Conservation (phyloP, 2,888 invertebrate species). For the Microplitis manilae region DNA sequence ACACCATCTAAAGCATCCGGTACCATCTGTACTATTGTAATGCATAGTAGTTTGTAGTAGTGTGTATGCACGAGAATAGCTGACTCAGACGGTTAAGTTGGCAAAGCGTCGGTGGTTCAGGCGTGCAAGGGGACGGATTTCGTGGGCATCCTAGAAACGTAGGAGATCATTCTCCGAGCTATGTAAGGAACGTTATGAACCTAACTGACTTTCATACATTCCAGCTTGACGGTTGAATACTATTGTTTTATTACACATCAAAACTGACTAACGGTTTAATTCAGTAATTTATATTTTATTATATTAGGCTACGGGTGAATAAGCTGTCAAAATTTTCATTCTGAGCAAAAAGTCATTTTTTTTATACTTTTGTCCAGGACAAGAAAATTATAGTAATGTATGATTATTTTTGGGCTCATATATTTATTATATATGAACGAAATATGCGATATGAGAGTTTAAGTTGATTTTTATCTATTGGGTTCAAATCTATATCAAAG, state of each 20-base stretch:
- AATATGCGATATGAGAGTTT: too few relatives aligned
- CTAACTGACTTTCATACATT: constrained; percentile 12
- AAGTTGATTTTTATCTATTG: too few relatives aligned
- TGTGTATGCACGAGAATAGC: constrained; percentile 48
- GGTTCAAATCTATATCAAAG: too few relatives aligned
- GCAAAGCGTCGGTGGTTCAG: constrained; percentile 45
- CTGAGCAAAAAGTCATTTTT: too few relatives aligned
- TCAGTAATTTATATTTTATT: background rate
- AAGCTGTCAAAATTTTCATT: too few relatives aligned
- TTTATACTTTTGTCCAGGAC: too few relatives aligned
- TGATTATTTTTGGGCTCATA: too few relatives aligned
- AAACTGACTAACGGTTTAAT: constrained; percentile 1
- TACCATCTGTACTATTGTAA: constrained; percentile 36
- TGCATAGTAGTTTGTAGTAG: background rate
- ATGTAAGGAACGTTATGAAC: constrained; percentile 57
- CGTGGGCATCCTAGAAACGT: constrained; percentile 52
- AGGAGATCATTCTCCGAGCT: constrained; percentile 56
- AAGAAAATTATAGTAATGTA: too few relatives aligned
- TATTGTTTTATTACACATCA: background rate
- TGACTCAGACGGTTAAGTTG: constrained; percentile 47
- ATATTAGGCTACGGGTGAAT: too few relatives aligned
- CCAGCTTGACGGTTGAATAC: constrained; percentile 4
- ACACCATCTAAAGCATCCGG: constrained; percentile 56
- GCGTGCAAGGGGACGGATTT: constrained; percentile 55
- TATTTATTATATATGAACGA: too few relatives aligned